These are phyloP conservation scores for Eupithecia dodoneata DNA, from an alignment of 2,888 invertebrate genomes.

Conservation along the genomic window DNA sequence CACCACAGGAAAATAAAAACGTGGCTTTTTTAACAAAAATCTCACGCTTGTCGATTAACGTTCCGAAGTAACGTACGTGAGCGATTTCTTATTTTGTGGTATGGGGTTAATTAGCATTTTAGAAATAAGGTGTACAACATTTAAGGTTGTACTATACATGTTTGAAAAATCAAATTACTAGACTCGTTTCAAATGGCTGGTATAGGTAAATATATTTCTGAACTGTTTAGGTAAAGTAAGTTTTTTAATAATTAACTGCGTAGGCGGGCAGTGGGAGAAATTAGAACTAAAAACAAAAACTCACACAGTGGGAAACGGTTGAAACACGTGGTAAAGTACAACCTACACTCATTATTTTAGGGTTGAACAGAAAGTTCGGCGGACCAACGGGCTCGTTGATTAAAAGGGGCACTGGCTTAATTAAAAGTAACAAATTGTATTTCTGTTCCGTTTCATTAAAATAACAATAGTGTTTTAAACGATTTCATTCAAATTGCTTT, in stretches of 20 bases:
- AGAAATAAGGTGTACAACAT: not conserved
- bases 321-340: not conserved
- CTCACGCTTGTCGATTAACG: not conserved
- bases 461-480: conserved; percentile 24
- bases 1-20: not conserved
- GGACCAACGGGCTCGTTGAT: conserved; percentile 39
- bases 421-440: conserved; percentile 37
- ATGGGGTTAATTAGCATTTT: not conserved
- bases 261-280: not conserved
- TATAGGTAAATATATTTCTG: not conserved
- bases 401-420: conserved; percentile 38
- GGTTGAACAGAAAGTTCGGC: conserved; percentile 34
- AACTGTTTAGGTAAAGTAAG: not conserved
- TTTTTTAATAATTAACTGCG: not conserved
- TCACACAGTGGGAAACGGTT: not conserved
- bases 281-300: conserved; percentile 1
- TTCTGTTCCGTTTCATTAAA: conserved; percentile 33
- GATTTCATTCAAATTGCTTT: conserved; percentile 11
- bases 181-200: no score
- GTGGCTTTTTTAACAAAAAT: not conserved
- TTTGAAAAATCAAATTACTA: no score
- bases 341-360: conserved; percentile 15
- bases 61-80: not conserved
- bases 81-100: not conserved
- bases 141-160: not conserved